Evolutionary conservation across 2,888 invertebrate species (phyloP).

Genomic region (Elaeidobius kamerunicus): DNA sequence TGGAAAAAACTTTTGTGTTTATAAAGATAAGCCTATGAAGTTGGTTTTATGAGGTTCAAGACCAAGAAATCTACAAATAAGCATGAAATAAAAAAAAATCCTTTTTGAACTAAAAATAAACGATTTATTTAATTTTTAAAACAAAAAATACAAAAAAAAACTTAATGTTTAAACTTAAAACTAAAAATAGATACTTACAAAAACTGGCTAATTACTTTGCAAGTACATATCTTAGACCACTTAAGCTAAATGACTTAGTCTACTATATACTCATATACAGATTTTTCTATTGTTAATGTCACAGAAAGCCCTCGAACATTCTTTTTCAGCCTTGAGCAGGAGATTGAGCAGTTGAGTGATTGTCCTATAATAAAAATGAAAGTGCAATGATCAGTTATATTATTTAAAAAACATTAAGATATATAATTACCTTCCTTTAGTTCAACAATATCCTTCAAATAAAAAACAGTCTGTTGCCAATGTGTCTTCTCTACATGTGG

Average conservation of each 20-base stretch:
- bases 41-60: no score
- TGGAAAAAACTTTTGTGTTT: no score
- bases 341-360: slow-evolving; percentile 63
- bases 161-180: background rate
- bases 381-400: background rate
- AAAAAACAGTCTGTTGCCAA: slow-evolving; percentile 94
- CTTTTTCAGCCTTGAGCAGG: slow-evolving; percentile 68
- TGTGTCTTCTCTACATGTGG: slow-evolving; percentile 76
- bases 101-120: background rate
- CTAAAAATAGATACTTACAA: background rate
- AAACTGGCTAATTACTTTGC: background rate
- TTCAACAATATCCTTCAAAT: slow-evolving; percentile 68
- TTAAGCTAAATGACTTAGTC: slow-evolving; percentile 52
- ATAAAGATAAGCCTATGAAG: no score
- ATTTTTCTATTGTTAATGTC: slow-evolving; percentile 62
- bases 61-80: no score
- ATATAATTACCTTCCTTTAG: slow-evolving; percentile 61
- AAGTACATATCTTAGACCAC: no score
- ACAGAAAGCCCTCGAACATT: slow-evolving; percentile 74
- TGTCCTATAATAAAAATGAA: slow-evolving; percentile 50
- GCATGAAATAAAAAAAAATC: background rate
- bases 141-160: background rate
- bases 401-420: background rate
- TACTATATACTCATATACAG: slow-evolving; percentile 61
- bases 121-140: background rate